Conservation (phyloP, 2,888 invertebrate species). For the Polylopha cassiicola region DNA sequence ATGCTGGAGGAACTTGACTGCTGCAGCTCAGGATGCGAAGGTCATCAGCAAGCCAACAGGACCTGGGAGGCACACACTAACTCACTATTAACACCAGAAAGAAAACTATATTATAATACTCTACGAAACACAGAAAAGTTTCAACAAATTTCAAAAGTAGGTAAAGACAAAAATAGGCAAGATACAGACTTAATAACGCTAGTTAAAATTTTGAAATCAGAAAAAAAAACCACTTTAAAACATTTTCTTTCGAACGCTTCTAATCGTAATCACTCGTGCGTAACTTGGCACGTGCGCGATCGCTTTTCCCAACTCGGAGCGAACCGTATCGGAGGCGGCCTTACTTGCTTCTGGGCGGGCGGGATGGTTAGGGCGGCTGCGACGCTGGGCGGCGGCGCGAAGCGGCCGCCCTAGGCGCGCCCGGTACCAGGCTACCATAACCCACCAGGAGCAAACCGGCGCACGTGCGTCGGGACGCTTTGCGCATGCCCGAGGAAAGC, state of each 20-base stretch:
- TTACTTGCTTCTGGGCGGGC: conserved; percentile 67
- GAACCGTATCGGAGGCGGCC: conserved; percentile 65
- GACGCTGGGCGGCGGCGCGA: conserved; percentile 67
- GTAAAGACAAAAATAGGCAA: conserved; percentile 26
- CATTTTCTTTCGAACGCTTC: conserved; percentile 28
- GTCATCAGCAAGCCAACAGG: conserved; percentile 53
- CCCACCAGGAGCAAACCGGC: conserved; percentile 38
- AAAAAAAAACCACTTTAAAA: conserved; percentile 33
- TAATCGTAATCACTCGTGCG: conserved; percentile 41
- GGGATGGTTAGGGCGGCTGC: conserved; percentile 51
- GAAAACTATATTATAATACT: conserved; percentile 35
- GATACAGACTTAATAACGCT: conserved; percentile 1
- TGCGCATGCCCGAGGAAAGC: conserved; percentile 69
- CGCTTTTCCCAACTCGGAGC: conserved; percentile 46
- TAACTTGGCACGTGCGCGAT: conserved; percentile 54
- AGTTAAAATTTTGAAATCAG: conserved; percentile 11
- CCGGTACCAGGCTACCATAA: conserved; percentile 67
- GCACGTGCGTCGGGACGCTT: conserved; percentile 64
- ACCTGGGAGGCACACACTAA: conserved; percentile 56
- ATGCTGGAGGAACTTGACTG: conserved; percentile 37
- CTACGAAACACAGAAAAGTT: conserved; percentile 27
- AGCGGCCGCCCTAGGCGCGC: conserved; percentile 75
- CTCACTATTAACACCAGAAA: conserved; percentile 52
- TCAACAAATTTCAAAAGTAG: conserved; percentile 24
- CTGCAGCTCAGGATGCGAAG: conserved; percentile 43